Evolutionary conservation across 2,888 invertebrate species (phyloP).

Genomic region (Pristionchus exspectatus): DNA sequence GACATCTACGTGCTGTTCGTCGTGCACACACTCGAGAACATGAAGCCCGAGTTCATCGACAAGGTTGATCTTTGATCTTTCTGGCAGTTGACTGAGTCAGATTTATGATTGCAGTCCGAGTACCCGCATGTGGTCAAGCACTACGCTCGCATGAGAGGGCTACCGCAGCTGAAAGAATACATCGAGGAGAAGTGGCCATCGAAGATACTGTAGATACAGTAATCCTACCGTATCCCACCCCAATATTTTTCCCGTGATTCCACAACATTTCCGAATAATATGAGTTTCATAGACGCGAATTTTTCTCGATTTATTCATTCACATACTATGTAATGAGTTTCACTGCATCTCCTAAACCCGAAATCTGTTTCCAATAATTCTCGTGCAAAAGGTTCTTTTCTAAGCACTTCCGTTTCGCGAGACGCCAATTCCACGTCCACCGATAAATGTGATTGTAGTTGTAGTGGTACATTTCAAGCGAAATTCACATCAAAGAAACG

Average conservation of each 20-base stretch:
- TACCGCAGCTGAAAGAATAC: conserved; percentile 32
- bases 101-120: not conserved
- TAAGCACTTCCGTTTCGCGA: not conserved
- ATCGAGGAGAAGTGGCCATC: conserved; percentile 49
- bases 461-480: not conserved
- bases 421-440: not conserved
- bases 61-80: conserved; percentile 19
- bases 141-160: conserved; percentile 16
- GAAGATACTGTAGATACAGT: conserved; percentile 21
- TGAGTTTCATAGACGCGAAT: not conserved
- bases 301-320: not conserved
- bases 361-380: not conserved
- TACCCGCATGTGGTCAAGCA: conserved; percentile 13
- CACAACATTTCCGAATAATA: not conserved
- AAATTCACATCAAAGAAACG: not conserved
- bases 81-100: not conserved
- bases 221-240: not conserved
- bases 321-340: not conserved
- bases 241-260: not conserved
- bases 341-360: not conserved
- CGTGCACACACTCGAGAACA: conserved; percentile 2
- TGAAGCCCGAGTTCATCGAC: conserved; percentile 20
- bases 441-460: conserved; percentile 23
- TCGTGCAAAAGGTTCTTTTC: not conserved
- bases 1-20: conserved; percentile 49